Evolutionary conservation across 1,140 invertebrate genomes (phyloP), one percentile per base, ranked within the genome.

Genomic region (Wasmannia auropunctata): DNA sequence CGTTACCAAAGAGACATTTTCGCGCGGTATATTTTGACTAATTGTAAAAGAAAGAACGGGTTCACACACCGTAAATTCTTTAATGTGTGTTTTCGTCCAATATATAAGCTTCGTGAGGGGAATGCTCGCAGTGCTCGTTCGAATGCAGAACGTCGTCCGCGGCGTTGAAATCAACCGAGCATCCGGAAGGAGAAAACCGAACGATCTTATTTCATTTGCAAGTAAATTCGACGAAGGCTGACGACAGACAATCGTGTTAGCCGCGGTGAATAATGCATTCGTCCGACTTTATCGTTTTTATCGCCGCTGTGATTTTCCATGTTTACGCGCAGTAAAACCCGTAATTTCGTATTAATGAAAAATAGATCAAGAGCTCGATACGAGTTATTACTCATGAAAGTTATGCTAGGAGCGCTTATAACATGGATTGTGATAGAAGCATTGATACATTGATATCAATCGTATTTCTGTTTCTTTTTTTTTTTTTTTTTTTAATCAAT

Each of bases 171-270:
- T 58, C 19, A 43, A 56, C 25, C 65, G 51, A 37, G n/a, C 28
- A 46, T 25, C 25, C 19, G 37, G 67, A 46, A 72, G 46, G 51
- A 43, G 51, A 83, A 83, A 60, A 60, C 28, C 51, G n/a, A 72
- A 14, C 19, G 14, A 60, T 83, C 51, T 74, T 58, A 83, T 74
- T 74, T 83, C 58, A 81, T 81, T 81, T 40, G n/a, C 49, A 56
- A 40, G 5, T 72, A 58, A 56, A 25, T 72, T 83, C 14, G 10
- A 28, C 6, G 31, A 14, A 54, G 54, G 3, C 67, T 40, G 14
- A 31, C n/a, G 37, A 43, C n/a, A 43, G 25, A 25, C 25, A 46
- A 74, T 74, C 8, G 67, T 43, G n/a, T 60, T 83, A 72, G 19
- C 25, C 14, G 16, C 14, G n/a, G 31, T 60, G 37, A 58, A 46